phyloP scores from a whole-genome alignment of 2,113 vertebrate genomes.

The Eulemur macaco region DNA sequence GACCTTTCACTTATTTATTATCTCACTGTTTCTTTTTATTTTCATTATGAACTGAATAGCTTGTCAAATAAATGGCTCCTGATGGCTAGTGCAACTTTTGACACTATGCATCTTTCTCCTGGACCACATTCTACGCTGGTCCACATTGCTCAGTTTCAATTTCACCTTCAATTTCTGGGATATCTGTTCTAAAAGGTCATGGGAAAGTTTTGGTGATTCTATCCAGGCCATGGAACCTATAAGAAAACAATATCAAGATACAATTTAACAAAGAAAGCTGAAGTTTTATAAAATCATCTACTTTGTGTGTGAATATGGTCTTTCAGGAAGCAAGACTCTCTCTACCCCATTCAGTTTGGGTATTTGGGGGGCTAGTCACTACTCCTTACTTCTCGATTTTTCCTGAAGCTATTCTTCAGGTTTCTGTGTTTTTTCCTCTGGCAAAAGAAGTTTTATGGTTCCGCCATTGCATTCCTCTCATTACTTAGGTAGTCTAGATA shows the following conservation, averaged over 20 bases:
- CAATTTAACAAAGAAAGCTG: neutral
- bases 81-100: neutral
- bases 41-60: slow-evolving; percentile 14
- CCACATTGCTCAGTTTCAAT: neutral
- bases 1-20: slow-evolving; percentile 48
- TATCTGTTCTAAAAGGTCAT: slow-evolving; percentile 31
- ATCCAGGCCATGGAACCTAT: neutral
- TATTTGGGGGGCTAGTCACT: neutral
- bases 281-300: neutral
- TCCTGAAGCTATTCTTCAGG: neutral
- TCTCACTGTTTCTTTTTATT: slow-evolving; percentile 46
- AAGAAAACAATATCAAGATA: slow-evolving; percentile 27
- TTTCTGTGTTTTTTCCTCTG: neutral
- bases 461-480: neutral
- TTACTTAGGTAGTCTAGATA: neutral
- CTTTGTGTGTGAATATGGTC: neutral
- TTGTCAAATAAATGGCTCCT: slow-evolving; percentile 40
- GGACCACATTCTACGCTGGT: neutral
- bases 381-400: neutral
- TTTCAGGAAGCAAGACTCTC: neutral
- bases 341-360: neutral
- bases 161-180: slow-evolving; percentile 14
- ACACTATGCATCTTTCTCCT: neutral
- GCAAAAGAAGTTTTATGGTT: neutral
- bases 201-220: slow-evolving; percentile 12